Evolutionary conservation across 2,888 invertebrate species (phyloP).

Genomic region (Tachina fera): DNA sequence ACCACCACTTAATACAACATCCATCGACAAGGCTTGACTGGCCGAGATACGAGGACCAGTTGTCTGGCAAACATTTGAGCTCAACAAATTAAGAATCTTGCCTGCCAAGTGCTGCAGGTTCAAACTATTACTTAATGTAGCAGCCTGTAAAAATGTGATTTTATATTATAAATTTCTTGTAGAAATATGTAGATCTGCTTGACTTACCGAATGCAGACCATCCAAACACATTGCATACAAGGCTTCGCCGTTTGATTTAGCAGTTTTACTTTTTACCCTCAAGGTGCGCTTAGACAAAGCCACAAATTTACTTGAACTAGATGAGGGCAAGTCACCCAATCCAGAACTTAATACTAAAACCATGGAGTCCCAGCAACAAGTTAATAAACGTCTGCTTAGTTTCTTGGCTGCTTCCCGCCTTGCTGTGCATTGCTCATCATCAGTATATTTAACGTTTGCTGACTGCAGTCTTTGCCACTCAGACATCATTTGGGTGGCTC

Average conservation of each 20-base stretch:
- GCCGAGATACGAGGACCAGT: conserved; percentile 91
- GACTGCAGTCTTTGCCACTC: conserved; percentile 94
- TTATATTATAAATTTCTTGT: background rate
- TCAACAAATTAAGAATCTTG: conserved; percentile 92
- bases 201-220: conserved; percentile 91
- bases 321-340: conserved; percentile 84
- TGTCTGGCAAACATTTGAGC: conserved; percentile 94
- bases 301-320: conserved; percentile 85
- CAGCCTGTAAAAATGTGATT: conserved; percentile 85
- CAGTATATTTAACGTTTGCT: conserved; percentile 86
- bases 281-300: conserved; percentile 85
- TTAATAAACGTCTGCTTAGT: conserved; percentile 89
- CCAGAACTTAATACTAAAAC: conserved; percentile 93
- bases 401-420: conserved; percentile 91
- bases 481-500: conserved; percentile 91
- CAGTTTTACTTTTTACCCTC: conserved; percentile 82
- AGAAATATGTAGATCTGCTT: background rate
- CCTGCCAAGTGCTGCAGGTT: conserved; percentile 95
- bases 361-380: conserved; percentile 96
- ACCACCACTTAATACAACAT: conserved; percentile 93
- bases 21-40: conserved; percentile 95
- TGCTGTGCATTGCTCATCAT: conserved; percentile 86
- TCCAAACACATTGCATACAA: conserved; percentile 93
- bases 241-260: conserved; percentile 87
- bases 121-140: conserved; percentile 93